Percentiles rank a stretch among this genome's conserved stretches.
Evolutionary conservation across 2,888 invertebrate genomes (phyloP).

Genomic region (Hedya salicella): DNA sequence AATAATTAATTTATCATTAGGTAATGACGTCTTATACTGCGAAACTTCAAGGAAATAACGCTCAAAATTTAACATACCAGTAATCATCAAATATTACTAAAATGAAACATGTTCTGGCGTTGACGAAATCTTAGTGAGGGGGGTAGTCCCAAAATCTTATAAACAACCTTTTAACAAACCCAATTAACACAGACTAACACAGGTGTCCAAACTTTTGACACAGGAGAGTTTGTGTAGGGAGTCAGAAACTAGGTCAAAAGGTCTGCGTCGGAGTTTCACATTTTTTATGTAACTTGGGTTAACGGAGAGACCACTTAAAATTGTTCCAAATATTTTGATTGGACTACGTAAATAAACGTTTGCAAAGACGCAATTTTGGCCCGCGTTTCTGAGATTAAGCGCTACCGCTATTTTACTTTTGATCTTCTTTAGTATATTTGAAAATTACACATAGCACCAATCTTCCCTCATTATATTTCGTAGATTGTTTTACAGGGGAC

Average conservation of each 20-base stretch:
- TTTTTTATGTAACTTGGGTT: neutral
- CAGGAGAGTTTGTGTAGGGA: neutral
- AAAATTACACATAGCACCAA: no score
- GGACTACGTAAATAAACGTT: conserved; percentile 3
- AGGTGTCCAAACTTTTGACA: neutral
- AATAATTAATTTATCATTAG: no score
- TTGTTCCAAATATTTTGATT: neutral
- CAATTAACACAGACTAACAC: neutral
- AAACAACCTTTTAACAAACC: neutral
- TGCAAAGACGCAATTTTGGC: neutral
- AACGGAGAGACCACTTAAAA: neutral
- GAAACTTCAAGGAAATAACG: no score
- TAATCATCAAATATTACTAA: no score
- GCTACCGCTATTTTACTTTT: conserved; percentile 2
- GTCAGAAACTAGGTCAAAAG: neutral
- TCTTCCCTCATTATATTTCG: no score
- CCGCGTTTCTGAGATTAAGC: conserved; percentile 1
- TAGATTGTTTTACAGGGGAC: no score
- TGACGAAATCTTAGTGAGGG: no score
- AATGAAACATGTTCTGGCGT: no score
- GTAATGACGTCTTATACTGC: no score
- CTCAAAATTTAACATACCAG: no score
- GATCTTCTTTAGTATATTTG: conserved; percentile 2
- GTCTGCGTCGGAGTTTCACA: neutral
- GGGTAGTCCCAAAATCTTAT: no score